Evolutionary conservation across 2,113 vertebrate species (phyloP), one percentile per base, ranked within the genome.

Genomic region (Gallinago paraguaiae): DNA sequence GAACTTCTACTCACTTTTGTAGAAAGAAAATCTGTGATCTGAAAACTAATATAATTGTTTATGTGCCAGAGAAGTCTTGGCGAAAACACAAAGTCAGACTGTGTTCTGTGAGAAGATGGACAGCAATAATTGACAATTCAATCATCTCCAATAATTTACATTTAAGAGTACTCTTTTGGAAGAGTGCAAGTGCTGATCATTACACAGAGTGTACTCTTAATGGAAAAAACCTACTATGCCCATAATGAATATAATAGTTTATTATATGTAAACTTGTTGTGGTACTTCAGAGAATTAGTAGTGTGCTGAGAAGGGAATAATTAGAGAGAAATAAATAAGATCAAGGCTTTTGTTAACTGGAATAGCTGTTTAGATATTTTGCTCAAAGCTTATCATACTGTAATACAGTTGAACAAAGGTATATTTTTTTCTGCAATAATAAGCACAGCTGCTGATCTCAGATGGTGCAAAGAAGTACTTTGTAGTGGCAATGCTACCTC

Each of bases 401-500:
- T 74, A 45, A 75, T 10, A 31, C 5, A 56, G 19, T 46, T 57
- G 45, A 88, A 68, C 4, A 61, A 60, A 48, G 15, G 39, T 14
- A 8, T 28, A 5, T 31, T 45, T 69, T 70, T 88, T 70, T 28
- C 45, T 50, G 13, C 20, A 64, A 35, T 90, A 78, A 35, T 56
- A 85, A 76, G 22, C 27, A 81, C 31, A 78, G 31, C 39, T 74
- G n/a, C 35, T 74, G 50, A 70, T 71, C 43, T 91, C 33, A 59
- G n/a, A 65, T 45, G 31, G 3, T 54, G 13, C 18, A 48, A 82
- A 82, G n/a, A 35, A 82, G 8, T 25, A 23, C 14, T 60, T 71
- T 0, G 0, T 13, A 43, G 23, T 6, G 22, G 9, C n/a, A 61
- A 6, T 9, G 16, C 16, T 90, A 8, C 16, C 23, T 83, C 24